Evolutionary conservation across 2,113 vertebrate species (phyloP).

Genomic region (Tonatia bakeri): DNA sequence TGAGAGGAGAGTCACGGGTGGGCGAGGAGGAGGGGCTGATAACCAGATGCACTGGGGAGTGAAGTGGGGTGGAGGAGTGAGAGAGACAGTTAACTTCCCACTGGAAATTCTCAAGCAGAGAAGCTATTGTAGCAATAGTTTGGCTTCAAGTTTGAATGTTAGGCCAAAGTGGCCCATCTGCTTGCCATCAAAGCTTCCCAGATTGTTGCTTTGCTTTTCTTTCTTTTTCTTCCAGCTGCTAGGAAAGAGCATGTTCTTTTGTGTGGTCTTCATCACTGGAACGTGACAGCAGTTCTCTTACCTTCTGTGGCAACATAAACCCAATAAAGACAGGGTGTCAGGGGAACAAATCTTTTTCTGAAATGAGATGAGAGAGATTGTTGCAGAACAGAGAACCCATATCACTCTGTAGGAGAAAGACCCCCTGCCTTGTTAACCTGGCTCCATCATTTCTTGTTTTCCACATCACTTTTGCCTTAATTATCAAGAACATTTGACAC

Average conservation of each 20-base stretch:
- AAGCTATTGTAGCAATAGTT: not conserved
- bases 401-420: not conserved
- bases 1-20: not conserved
- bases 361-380: not conserved
- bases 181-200: not conserved
- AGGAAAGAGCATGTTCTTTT: not conserved
- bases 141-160: not conserved
- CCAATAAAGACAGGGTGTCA: not conserved
- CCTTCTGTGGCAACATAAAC: not conserved
- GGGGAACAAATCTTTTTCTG: not conserved
- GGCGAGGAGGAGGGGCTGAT: not conserved
- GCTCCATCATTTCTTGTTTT: not conserved
- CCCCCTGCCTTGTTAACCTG: not conserved
- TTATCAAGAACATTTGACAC: not conserved
- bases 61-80: not conserved
- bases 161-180: not conserved
- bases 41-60: not conserved
- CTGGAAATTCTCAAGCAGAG: not conserved
- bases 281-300: not conserved
- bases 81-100: not conserved
- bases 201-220: not conserved
- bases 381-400: not conserved
- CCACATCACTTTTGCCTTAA: not conserved
- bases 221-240: not conserved
- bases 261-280: not conserved